Base-by-base conservation (phyloP, 1,140 invertebrate species). In the Drosophila eugracilis region DNA sequence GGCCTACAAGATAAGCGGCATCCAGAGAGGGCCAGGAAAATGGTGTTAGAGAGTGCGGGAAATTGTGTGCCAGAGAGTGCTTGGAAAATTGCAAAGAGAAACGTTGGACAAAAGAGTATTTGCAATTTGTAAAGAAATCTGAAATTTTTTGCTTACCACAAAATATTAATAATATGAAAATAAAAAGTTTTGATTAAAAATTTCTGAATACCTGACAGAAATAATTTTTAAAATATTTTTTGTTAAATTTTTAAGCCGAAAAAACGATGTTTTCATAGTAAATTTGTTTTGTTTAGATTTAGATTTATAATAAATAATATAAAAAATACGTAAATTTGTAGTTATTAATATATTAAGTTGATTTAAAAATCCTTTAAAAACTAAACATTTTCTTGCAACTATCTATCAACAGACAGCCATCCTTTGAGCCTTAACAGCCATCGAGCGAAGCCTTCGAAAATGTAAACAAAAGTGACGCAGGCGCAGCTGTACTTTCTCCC, bases 391-490 rank as follows among this genome's bases (percentile, higher is more conserved):
- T 4, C 3, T 12, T 28, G 14, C 44, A 4, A 17, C 9, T 47
- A 15, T 48, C 24, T 50, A 15, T 34, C 47, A 63, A 32, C 81
- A 85, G 80, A 30, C 62, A 42, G 65, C 17, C 62, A 67, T 53
- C 47, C 37, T 86, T 70, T 70, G 36, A 74, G 48, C 62, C 49
- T 57, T 69, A 53, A 41, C 36, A 69, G 58, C 49, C 57, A 62
- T 58, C 41, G 14, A 74, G 15, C 45, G 42, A 73, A 72, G 57
- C 49, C 48, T 67, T 81, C 63, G 65, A 86, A 86, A 88, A 86
- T 86, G 81, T 86, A 86, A 86, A 86, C 81, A 86, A 86, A 81
- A 74, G 69, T 57, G 72, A 80, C 81, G 81, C 81, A 88, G 59
- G 81, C 81, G 81, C 81, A 85, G 58, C 78, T 83, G 47, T 75